phyloP scores from a whole-genome alignment of 2,797 vertebrate genomes.

The Clarias fuscus region DNA sequence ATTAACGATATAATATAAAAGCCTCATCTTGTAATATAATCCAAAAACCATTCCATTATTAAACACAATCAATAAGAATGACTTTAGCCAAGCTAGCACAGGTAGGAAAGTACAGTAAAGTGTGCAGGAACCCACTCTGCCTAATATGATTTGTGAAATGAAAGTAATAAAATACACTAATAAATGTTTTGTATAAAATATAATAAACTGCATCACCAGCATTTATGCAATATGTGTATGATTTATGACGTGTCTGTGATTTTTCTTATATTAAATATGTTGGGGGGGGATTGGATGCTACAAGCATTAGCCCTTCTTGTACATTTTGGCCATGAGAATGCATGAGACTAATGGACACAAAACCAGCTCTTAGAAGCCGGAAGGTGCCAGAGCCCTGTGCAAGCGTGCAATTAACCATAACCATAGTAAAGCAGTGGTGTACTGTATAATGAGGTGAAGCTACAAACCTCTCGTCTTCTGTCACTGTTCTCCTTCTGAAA shows the following conservation, averaged over 20 bases:
- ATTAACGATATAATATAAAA: neutral
- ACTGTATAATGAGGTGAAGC: neutral
- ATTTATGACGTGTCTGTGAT: neutral
- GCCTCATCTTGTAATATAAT: neutral
- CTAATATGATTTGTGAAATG: neutral
- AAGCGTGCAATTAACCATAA: neutral
- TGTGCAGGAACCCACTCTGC: neutral
- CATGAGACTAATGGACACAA: neutral
- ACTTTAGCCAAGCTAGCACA: neutral
- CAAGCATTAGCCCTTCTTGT: neutral
- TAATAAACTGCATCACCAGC: neutral
- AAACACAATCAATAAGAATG: neutral
- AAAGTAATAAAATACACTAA: conserved; percentile 1
- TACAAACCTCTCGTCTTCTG: conserved; percentile 89
- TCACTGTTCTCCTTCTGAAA: conserved; percentile 95
- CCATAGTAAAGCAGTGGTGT: neutral
- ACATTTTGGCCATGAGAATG: neutral
- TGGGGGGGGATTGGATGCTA: neutral
- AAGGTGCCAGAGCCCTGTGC: neutral
- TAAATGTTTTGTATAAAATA: neutral
- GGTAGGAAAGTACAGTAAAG: neutral
- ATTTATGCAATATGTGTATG: neutral
- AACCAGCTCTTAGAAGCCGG: neutral
- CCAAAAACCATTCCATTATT: neutral
- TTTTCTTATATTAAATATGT: neutral